Percentiles rank a stretch among this genome's conserved stretches.
Conservation (phyloP, 2,797 vertebrate species). For the Pristis pectinata region DNA sequence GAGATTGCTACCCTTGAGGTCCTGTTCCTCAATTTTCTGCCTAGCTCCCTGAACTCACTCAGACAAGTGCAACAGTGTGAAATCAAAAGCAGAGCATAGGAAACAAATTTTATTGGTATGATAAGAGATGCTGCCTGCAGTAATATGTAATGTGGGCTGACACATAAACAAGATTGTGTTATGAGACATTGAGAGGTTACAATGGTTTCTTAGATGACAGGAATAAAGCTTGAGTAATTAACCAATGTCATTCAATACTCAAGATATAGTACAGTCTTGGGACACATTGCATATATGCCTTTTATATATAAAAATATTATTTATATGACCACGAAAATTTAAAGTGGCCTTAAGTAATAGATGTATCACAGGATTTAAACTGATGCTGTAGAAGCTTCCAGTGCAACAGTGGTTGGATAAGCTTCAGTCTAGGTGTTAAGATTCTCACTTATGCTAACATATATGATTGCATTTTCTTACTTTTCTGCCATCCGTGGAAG, state of each 20-base stretch:
- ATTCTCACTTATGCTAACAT: background rate
- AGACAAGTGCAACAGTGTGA: background rate
- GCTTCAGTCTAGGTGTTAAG: background rate
- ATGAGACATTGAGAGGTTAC: background rate
- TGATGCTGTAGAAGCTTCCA: background rate
- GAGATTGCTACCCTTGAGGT: too few species aligned
- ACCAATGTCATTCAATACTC: background rate
- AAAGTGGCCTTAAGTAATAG: background rate
- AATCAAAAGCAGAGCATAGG: background rate
- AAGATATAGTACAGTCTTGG: background rate
- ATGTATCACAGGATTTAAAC: background rate
- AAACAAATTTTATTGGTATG: constrained; percentile 7
- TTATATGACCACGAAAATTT: background rate
- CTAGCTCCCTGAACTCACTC: too few species aligned
- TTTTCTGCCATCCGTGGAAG: background rate
- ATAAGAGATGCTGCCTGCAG: constrained; percentile 21
- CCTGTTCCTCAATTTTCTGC: too few species aligned
- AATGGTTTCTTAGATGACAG: constrained; percentile 1
- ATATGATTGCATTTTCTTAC: background rate
- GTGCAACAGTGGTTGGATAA: background rate
- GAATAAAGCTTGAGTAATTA: background rate
- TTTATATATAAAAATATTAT: background rate
- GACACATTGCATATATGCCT: background rate
- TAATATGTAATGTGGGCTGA: constrained; percentile 20
- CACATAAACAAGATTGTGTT: constrained; percentile 12